phyloP scores from a whole-genome alignment of 2,797 vertebrate species.

The Xerus rutilus region DNA sequence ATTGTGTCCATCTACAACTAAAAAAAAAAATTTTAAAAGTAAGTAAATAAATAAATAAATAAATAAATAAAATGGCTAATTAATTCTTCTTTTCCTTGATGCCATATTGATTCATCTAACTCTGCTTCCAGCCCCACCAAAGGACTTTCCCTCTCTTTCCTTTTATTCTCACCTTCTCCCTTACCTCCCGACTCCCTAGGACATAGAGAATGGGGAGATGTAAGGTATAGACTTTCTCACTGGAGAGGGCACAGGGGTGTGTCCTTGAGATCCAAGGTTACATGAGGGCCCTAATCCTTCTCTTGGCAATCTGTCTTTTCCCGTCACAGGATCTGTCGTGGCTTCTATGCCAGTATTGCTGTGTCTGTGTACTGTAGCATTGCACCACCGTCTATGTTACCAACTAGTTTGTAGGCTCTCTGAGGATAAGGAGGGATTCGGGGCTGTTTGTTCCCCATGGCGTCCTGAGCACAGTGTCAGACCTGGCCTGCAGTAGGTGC shows the following conservation, averaged over 20 bases:
- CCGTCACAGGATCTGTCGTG: fast-evolving
- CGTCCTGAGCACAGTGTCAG: neutral
- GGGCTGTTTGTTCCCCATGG: fast-evolving
- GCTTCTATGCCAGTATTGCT: neutral
- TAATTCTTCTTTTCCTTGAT: neutral
- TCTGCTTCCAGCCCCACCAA: neutral
- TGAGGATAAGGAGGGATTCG: neutral
- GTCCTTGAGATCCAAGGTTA: neutral
- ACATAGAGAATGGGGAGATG: neutral
- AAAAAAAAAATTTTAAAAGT: too few species aligned
- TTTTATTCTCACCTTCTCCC: neutral
- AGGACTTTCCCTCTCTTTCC: neutral
- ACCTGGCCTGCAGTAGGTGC: neutral
- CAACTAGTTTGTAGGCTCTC: neutral
- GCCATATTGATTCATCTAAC: neutral
- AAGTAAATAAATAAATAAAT: too few species aligned
- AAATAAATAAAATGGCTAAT: too few species aligned
- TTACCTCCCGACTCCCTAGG: neutral
- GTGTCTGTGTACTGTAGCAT: fast-evolving
- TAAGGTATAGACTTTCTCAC: neutral
- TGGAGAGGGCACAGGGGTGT: neutral
- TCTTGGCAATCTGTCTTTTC: neutral
- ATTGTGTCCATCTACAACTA: too few species aligned
- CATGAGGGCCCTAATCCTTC: neutral
- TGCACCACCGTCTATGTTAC: fast-evolving